Percentiles rank a stretch among this genome's conserved stretches.
Conservation (phyloP, 2,797 vertebrate genomes). For the Falco biarmicus region DNA sequence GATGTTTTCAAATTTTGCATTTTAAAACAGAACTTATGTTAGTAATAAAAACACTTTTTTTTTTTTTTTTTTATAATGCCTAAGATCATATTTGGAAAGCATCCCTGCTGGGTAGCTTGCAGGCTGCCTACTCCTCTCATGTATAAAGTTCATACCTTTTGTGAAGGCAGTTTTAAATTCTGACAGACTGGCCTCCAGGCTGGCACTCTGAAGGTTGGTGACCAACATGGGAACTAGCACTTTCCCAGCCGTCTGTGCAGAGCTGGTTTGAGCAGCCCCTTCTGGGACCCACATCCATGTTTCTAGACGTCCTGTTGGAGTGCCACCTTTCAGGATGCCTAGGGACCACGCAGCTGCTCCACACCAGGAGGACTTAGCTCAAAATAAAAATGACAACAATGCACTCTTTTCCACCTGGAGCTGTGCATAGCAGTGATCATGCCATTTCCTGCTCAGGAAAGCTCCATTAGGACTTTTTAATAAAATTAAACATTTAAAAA, state of each 20-base stretch:
- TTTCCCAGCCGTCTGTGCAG: constrained; percentile 60
- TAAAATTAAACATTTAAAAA: constrained; percentile 65
- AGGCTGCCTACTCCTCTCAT: not conserved
- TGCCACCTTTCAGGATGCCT: constrained; percentile 21
- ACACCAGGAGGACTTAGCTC: not conserved
- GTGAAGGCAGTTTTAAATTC: constrained; percentile 11
- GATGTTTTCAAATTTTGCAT: not conserved
- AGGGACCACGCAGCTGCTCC: not conserved
- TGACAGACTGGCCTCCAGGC: constrained; percentile 58
- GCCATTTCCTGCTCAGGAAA: constrained; percentile 45
- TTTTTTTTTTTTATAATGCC: not conserved
- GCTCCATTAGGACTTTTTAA: constrained; percentile 50
- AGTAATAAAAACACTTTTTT: not conserved
- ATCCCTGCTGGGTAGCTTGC: not conserved
- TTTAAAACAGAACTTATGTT: not conserved
- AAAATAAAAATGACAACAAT: constrained; percentile 37
- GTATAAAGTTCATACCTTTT: constrained; percentile 35
- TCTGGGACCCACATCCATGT: constrained; percentile 17
- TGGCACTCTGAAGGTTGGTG: not conserved
- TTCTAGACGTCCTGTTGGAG: constrained; percentile 53
- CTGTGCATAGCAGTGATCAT: not conserved
- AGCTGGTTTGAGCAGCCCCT: constrained; percentile 14
- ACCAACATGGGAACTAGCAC: constrained; percentile 35
- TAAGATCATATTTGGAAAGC: constrained; percentile 26
- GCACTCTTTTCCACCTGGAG: constrained; percentile 25